These are phyloP conservation scores for Epiblema foenella DNA, from an alignment of 2,888 invertebrate genomes.

Conservation along the genomic window DNA sequence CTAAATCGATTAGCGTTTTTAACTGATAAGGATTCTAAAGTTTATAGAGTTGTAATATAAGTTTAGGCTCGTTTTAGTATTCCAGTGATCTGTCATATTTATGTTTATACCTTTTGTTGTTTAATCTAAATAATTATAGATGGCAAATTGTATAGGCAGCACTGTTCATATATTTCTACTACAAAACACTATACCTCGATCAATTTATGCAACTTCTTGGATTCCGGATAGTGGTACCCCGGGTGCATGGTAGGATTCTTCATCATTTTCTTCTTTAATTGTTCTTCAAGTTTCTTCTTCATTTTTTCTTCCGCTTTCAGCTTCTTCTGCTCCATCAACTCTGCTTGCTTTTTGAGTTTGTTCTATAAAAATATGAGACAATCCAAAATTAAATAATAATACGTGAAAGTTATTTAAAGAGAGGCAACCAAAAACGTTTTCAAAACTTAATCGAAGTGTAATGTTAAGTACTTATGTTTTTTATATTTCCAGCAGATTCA, in stretches of 20 bases:
- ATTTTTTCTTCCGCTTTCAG: slow-evolving; percentile 57
- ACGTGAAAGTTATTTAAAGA: too few species aligned
- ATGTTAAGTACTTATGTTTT: too few species aligned
- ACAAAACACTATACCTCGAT: slow-evolving; percentile 53
- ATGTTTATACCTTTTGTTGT: too few species aligned
- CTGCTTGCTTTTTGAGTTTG: slow-evolving; percentile 59
- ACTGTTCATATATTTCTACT: not conserved
- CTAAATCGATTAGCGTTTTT: too few species aligned
- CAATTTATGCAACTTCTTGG: slow-evolving; percentile 58
- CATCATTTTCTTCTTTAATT: slow-evolving; percentile 65
- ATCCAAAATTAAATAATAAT: not conserved
- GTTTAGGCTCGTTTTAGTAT: too few species aligned
- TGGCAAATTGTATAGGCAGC: not conserved
- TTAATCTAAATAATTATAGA: too few species aligned
- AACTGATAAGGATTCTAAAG: too few species aligned
- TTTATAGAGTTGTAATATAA: too few species aligned
- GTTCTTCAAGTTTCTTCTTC: slow-evolving; percentile 59
- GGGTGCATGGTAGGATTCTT: slow-evolving; percentile 71
- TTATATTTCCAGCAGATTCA: too few species aligned
- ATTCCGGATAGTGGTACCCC: slow-evolving; percentile 66
- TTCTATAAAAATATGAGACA: slow-evolving; percentile 49
- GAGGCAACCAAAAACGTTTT: too few species aligned
- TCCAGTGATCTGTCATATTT: too few species aligned
- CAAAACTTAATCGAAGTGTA: too few species aligned
- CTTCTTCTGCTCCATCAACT: slow-evolving; percentile 55